Evolutionary conservation across 2,113 vertebrate genomes (phyloP).

Genomic region (Ibidorhyncha struthersii): DNA sequence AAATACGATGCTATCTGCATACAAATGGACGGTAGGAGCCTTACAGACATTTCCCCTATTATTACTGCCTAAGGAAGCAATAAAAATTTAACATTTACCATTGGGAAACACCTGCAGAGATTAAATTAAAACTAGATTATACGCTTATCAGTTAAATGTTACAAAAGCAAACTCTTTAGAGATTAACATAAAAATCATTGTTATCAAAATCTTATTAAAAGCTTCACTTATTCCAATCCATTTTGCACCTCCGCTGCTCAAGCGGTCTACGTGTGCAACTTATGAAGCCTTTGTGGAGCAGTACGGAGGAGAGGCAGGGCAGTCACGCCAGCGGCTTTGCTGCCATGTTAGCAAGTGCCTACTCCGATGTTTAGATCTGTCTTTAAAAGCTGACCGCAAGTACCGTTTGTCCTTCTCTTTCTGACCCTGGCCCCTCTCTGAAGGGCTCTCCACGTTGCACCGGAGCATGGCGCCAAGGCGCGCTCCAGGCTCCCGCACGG

Average conservation of each 20-base stretch:
- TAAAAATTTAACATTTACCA: constrained; percentile 62
- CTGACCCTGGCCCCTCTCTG: not conserved
- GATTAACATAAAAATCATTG: constrained; percentile 48
- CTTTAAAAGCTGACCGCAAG: not conserved
- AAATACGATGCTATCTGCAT: constrained; percentile 46
- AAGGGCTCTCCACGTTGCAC: not conserved
- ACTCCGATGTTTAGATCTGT: not conserved
- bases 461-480: not conserved
- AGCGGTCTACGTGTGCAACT: not conserved
- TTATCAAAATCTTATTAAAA: constrained; percentile 67
- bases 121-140: constrained; percentile 71
- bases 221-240: not conserved
- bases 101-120: constrained; percentile 61
- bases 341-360: not conserved
- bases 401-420: not conserved
- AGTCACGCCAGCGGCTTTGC: not conserved
- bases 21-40: constrained; percentile 1
- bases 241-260: not conserved
- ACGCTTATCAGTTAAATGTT: constrained; percentile 48
- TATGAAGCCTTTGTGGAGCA: not conserved
- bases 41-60: constrained; percentile 11
- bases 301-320: not conserved
- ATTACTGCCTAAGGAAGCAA: constrained; percentile 58
- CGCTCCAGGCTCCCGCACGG: not conserved
- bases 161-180: constrained; percentile 57